Conservation (phyloP, 2,888 invertebrate genomes). For the Standfussiana lucernea region DNA sequence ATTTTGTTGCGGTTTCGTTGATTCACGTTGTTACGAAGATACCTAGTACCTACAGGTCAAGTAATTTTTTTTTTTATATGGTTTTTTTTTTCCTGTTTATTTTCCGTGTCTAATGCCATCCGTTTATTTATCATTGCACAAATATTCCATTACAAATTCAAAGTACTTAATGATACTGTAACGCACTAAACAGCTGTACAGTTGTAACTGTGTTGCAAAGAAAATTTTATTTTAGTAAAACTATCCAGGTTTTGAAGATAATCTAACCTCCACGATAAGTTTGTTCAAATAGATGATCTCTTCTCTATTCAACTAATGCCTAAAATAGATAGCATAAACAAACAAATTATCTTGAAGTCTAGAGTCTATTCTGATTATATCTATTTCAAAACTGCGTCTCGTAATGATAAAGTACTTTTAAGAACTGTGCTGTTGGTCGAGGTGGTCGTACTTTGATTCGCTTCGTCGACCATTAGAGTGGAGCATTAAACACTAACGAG, state of each 20-base stretch:
- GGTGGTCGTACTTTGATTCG: slow-evolving; percentile 56
- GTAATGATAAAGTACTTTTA: slow-evolving; percentile 55
- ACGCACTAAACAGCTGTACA: neutral
- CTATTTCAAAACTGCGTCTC: slow-evolving; percentile 56
- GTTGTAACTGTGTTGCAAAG: neutral
- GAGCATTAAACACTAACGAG: slow-evolving; percentile 79
- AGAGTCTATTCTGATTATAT: slow-evolving; percentile 48
- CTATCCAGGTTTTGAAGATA: slow-evolving; percentile 7
- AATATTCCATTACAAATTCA: neutral
- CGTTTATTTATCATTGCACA: neutral
- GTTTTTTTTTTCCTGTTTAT: slow-evolving; percentile 37
- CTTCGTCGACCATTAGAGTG: slow-evolving; percentile 58
- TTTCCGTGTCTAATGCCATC: neutral
- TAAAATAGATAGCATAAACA: slow-evolving; percentile 49
- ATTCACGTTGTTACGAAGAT: slow-evolving; percentile 28
- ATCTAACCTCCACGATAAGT: slow-evolving; percentile 5
- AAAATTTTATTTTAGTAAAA: slow-evolving; percentile 3
- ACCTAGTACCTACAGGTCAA: neutral
- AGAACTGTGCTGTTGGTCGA: slow-evolving; percentile 51
- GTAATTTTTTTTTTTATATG: slow-evolving; percentile 28
- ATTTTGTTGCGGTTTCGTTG: slow-evolving; percentile 55
- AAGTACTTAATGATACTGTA: neutral
- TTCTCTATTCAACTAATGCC: slow-evolving; percentile 46
- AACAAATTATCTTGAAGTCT: slow-evolving; percentile 37
- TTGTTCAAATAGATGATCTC: slow-evolving; percentile 57